A percentile compares a stretch with the other conserved stretches of the same genome.
phyloP scores from a whole-genome alignment of 2,113 vertebrate genomes.

The Eulacestoma nigropectus region DNA sequence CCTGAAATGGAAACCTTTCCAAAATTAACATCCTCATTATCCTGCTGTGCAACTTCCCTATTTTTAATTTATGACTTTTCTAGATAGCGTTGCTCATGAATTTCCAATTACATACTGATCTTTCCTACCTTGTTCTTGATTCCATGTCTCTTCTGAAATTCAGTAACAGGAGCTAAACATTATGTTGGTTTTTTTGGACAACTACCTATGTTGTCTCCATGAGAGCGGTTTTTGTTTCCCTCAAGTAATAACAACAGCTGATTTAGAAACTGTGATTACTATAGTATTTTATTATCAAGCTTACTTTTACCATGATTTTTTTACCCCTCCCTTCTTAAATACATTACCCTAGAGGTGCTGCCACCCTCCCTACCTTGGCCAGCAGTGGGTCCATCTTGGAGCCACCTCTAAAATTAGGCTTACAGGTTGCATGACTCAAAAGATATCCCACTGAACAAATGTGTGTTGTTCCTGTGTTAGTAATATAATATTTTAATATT shows the following conservation, averaged over 20 bases:
- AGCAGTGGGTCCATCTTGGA: fast-evolving
- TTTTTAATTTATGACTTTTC: neutral
- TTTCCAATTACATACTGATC: neutral
- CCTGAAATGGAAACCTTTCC: neutral
- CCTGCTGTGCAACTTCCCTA: neutral
- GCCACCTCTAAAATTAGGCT: neutral
- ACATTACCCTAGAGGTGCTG: neutral
- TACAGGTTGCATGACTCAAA: neutral
- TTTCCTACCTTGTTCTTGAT: neutral
- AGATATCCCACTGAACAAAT: fast-evolving
- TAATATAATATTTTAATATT: neutral
- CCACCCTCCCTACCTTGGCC: neutral
- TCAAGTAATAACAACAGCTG: neutral
- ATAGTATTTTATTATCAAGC: neutral
- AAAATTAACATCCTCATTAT: neutral
- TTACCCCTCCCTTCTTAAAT: neutral
- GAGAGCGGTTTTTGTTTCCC: fast-evolving
- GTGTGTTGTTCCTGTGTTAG: neutral
- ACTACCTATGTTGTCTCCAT: neutral
- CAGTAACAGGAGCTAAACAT: neutral
- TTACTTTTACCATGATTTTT: neutral
- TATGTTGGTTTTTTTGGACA: neutral
- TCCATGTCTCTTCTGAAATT: neutral
- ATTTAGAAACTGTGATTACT: neutral
- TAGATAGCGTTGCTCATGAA: neutral